These are phyloP conservation scores for Gallirallus australis DNA, from an alignment of 2,797 vertebrate genomes.

Conservation along the genomic window DNA sequence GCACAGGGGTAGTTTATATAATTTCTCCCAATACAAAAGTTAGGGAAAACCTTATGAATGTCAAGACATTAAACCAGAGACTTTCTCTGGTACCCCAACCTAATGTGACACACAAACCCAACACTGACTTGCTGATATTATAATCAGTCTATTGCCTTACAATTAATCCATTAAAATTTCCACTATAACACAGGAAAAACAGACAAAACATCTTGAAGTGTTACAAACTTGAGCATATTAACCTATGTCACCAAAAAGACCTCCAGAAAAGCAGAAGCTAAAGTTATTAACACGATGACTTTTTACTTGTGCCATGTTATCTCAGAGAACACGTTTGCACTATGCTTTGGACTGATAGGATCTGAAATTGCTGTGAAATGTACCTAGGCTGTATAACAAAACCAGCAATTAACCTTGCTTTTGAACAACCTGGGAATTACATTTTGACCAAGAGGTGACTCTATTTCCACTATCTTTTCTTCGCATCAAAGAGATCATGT, in stretches of 20 bases:
- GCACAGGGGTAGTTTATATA: accelerated
- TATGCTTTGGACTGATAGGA: not conserved
- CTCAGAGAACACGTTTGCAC: not conserved
- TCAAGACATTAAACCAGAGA: not conserved
- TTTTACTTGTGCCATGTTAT: not conserved
- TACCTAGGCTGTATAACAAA: not conserved
- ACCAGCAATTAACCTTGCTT: not conserved
- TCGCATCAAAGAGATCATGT: not conserved
- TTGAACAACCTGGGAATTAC: not conserved
- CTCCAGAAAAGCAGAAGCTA: not conserved
- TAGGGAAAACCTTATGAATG: not conserved
- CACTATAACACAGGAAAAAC: not conserved
- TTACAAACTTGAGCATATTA: not conserved
- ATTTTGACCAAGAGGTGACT: not conserved
- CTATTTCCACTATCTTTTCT: not conserved
- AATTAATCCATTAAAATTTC: not conserved
- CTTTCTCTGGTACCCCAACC: not conserved
- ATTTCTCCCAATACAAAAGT: not conserved
- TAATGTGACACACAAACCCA: accelerated
- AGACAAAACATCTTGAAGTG: accelerated
- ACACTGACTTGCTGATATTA: not conserved
- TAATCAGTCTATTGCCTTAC: not conserved
- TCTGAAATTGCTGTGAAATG: not conserved
- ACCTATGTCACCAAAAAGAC: not conserved
- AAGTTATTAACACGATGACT: not conserved